Evolutionary conservation across 2,888 invertebrate genomes (phyloP).

Genomic region (Zelleria hepariella): DNA sequence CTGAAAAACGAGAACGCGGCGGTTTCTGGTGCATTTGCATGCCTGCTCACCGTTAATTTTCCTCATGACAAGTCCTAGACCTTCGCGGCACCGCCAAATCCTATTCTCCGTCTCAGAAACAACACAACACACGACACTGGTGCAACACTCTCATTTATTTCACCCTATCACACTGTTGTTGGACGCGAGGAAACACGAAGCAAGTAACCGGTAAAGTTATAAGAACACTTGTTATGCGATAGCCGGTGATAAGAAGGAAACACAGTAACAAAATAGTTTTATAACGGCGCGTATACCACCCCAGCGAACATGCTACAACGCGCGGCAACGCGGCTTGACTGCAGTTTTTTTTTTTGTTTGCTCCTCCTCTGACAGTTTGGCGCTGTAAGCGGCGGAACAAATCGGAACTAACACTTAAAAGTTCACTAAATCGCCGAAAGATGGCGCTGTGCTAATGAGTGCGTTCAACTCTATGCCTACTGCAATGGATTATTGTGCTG

Average conservation of each 20-base stretch:
- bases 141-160: slow-evolving; percentile 46
- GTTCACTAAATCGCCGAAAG: slow-evolving; percentile 23
- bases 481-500: slow-evolving; percentile 3
- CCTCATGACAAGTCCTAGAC: slow-evolving; percentile 60
- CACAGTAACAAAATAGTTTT: slow-evolving; percentile 42
- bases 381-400: slow-evolving; percentile 33
- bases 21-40: slow-evolving; percentile 7
- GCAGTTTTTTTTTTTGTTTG: slow-evolving; percentile 41
- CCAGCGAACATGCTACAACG: slow-evolving; percentile 61
- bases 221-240: slow-evolving; percentile 33
- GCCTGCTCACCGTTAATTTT: slow-evolving; percentile 63
- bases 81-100: slow-evolving; percentile 62
- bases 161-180: not conserved
- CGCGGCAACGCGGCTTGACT: slow-evolving; percentile 69
- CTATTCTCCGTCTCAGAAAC: slow-evolving; percentile 43
- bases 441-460: slow-evolving; percentile 33
- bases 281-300: slow-evolving; percentile 62
- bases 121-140: slow-evolving; percentile 51
- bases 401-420: slow-evolving; percentile 25
- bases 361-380: slow-evolving; percentile 48
- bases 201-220: slow-evolving; percentile 26
- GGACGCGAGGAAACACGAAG: not conserved
- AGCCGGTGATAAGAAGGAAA: slow-evolving; percentile 44
- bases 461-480: slow-evolving; percentile 10
- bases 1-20: not conserved